phyloP scores from a whole-genome alignment of 92 coral and sea anemone species.

The Phenganax subtilis region DNA sequence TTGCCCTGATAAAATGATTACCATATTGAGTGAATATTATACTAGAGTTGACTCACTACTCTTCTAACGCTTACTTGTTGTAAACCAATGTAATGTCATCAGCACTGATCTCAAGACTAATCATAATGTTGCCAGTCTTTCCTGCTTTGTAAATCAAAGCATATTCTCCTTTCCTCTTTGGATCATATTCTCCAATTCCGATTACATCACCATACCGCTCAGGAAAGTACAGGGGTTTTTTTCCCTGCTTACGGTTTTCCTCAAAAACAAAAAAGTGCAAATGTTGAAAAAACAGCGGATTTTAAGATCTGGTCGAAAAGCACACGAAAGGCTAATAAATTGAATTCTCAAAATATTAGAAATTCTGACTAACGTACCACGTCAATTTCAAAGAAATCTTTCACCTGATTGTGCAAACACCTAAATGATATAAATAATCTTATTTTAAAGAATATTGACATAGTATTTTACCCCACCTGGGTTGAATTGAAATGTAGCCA shows the following conservation, averaged over 20 bases:
- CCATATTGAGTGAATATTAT: neutral
- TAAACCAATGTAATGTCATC: conserved; percentile 89
- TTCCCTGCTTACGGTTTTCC: conserved; percentile 60
- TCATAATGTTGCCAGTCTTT: conserved; percentile 83
- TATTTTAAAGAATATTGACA: no score
- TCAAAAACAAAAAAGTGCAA: conserved; percentile 12
- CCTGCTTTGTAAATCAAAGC: conserved; percentile 78
- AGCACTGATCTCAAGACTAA: conserved; percentile 91
- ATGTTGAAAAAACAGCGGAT: neutral
- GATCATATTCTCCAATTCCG: conserved; percentile 58
- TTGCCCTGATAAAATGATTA: conserved; percentile 50
- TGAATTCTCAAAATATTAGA: neutral
- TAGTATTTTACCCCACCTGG: no score
- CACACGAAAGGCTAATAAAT: neutral
- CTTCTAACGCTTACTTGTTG: conserved; percentile 57
- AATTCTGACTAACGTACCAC: conserved; percentile 48
- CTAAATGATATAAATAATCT: conserved; percentile 28
- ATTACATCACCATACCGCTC: conserved; percentile 66
- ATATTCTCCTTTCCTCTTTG: conserved; percentile 19
- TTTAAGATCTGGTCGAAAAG: neutral
- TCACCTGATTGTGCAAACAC: conserved; percentile 80
- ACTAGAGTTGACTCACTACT: neutral
- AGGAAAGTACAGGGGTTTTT: conserved; percentile 75
- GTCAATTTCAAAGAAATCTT: conserved; percentile 68
- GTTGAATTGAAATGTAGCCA: no score